Base-by-base conservation (phyloP, 1,140 invertebrate species). In the Microplitis mediator region DNA sequence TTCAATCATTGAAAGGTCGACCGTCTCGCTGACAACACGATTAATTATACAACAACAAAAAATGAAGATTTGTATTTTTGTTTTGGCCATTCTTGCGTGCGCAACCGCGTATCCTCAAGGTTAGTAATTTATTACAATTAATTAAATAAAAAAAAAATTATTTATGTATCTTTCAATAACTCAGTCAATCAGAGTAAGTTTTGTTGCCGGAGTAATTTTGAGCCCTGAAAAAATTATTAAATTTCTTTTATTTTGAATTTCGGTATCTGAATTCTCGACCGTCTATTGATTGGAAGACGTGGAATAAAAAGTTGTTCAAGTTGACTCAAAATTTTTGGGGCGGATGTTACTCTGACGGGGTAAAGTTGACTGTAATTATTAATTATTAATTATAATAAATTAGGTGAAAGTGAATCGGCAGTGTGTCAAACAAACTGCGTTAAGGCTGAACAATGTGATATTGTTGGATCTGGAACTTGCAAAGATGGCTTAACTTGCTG, bases 341-440 rank as follows among this genome's bases (percentile, higher is more conserved):
- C 23, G 0, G 23, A 23, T 23, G 23, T 23, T 23, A 23, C 23
- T 23, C 23, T 2, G 23, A 23, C 23, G 2, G 23, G 23, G 23
- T 23, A 23, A 23, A 23, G 23, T 23, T 23, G 23, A 23, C 23
- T 1, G 23, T 23, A 23, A 23, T 23, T 23, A 23, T 23, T 23
- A 23, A 23, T 23, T 23, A 23, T 23, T 23, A 23, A 23, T 23
- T 23, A 23, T 23, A 23, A 23, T 23, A 23, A 23, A 23, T 23
- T 23, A 23, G 32, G 6, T 16, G 35, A 6, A 52, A 36, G 13
- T 62, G 23, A 35, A 35, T 1, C 4, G 0, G 77, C 73, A 64
- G 0, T 66, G 6, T 85, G 84, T 66, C 69, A 3, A 16, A 76
- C 78, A 34, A 77, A 80, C 32, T 85, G 84, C 51, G 0, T 85